A percentile compares a stretch with the other conserved stretches of the same genome.
phyloP scores from a whole-genome alignment of 1,140 invertebrate genomes.

The Brachionus koreanus region DNA sequence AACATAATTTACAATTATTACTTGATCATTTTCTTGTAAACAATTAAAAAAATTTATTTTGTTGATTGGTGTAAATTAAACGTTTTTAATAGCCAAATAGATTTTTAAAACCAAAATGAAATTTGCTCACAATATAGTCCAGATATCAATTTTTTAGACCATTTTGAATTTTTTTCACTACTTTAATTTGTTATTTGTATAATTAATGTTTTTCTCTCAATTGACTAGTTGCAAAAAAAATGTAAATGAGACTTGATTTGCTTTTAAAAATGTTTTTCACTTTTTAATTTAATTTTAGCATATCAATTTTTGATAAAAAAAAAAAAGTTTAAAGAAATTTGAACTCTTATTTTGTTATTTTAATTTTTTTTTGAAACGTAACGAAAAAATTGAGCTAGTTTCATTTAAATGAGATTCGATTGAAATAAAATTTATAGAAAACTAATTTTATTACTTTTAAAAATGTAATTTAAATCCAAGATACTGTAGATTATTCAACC shows the following conservation, averaged over 20 bases:
- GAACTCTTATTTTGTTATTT: not conserved
- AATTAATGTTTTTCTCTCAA: not conserved
- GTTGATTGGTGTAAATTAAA: not conserved
- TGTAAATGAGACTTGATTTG: not conserved
- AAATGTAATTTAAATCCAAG: not conserved
- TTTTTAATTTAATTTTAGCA: not conserved
- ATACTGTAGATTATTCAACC: no score
- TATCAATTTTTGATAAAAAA: not conserved
- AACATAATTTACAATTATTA: conserved; percentile 11
- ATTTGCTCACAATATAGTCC: not conserved
- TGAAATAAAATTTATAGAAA: conserved; percentile 3
- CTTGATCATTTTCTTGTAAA: conserved; percentile 1
- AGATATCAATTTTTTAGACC: not conserved
- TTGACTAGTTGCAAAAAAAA: not conserved
- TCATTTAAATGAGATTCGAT: not conserved
- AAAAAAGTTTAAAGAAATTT: not conserved
- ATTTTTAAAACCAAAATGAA: not conserved
- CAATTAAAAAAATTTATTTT: not conserved
- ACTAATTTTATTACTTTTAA: not conserved
- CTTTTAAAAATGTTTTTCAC: not conserved
- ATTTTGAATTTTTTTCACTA: not conserved
- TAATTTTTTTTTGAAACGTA: not conserved
- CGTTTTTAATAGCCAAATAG: not conserved
- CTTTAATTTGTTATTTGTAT: not conserved
- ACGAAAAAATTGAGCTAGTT: not conserved